Evolutionary conservation across 2,113 vertebrate species (phyloP).

Genomic region (Zosterops hypoxanthus): DNA sequence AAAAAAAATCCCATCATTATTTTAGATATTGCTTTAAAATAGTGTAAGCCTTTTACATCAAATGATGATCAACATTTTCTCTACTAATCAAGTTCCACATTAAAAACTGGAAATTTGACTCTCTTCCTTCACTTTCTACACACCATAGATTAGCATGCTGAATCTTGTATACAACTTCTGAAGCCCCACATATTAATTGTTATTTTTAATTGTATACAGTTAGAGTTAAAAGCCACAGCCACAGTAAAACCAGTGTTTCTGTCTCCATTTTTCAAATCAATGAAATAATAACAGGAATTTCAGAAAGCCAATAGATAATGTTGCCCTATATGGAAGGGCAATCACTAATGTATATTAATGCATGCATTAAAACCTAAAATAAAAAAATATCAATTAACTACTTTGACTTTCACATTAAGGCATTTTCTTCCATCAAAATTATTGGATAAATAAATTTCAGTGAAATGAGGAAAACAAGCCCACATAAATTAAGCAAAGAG

Average conservation of each 20-base stretch:
- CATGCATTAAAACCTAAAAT: background rate
- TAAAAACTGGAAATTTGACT: background rate
- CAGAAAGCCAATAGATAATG: background rate
- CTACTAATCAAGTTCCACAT: background rate
- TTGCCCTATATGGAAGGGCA: background rate
- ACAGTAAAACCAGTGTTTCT: background rate
- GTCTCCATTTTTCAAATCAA: background rate
- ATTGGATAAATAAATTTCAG: background rate
- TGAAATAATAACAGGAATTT: background rate
- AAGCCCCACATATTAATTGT: background rate
- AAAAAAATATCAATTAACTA: background rate
- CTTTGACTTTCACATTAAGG: background rate
- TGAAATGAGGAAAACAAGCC: background rate
- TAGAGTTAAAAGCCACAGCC: background rate
- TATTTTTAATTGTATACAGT: background rate
- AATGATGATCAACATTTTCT: background rate
- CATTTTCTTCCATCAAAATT: background rate
- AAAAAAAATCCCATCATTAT: background rate
- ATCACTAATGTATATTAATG: background rate
- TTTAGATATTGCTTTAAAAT: background rate
- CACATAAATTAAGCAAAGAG: background rate
- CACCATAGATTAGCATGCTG: background rate
- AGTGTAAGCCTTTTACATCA: background rate
- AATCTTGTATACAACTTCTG: background rate
- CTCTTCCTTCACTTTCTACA: background rate